Percentiles rank a stretch among this genome's conserved stretches.
These are phyloP conservation scores for Luperina testacea DNA, from an alignment of 2,888 invertebrate species.

Conservation along the genomic window DNA sequence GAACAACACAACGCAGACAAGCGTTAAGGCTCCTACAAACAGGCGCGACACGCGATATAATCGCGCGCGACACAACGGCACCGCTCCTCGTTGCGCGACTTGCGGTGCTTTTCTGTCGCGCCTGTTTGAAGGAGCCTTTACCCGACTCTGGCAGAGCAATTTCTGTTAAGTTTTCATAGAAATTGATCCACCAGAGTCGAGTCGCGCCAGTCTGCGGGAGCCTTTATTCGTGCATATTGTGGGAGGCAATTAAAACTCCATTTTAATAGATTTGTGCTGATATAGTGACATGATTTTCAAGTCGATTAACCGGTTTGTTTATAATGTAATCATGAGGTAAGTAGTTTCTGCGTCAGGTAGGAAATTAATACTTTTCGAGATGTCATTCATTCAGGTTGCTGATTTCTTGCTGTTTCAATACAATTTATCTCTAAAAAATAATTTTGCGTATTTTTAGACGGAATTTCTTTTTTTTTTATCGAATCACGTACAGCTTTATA, in stretches of 20 bases:
- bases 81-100: no score
- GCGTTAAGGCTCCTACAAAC: no score
- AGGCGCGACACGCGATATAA: no score
- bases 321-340: conserved; percentile 4
- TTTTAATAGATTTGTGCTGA: conserved; percentile 25
- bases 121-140: no score
- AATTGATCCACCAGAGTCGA: not conserved
- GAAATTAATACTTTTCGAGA: not conserved
- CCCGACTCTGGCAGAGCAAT: not conserved
- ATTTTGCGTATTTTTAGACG: not conserved
- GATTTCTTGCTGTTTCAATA: not conserved
- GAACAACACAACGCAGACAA: not conserved
- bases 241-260: conserved; percentile 33
- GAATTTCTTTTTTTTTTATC: not conserved
- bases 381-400: not conserved
- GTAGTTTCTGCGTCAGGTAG: not conserved
- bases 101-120: no score
- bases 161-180: not conserved
- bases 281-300: conserved; percentile 48
- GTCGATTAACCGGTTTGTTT: not conserved
- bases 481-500: not conserved
- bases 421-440: not conserved
- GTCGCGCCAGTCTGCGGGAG: not conserved
- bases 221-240: conserved; percentile 7
- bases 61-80: no score